Conservation (phyloP, 2,888 invertebrate genomes). For the Diarsia brunnea region DNA sequence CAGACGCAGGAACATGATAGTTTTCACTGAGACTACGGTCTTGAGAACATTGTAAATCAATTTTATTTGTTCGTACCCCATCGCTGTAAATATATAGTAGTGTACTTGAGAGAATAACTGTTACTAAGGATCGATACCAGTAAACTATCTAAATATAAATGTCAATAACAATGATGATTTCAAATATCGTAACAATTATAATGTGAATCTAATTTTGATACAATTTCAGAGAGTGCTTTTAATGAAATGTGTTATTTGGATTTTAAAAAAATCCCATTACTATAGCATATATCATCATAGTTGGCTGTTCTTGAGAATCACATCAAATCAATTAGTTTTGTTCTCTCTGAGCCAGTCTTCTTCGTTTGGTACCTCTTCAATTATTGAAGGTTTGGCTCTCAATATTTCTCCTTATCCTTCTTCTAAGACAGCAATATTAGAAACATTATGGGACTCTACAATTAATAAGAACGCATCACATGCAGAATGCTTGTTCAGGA, state of each 20-base stretch:
- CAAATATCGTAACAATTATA: not conserved
- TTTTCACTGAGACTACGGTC: not conserved
- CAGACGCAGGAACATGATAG: not conserved
- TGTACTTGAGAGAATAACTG: not conserved
- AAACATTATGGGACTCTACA: not conserved
- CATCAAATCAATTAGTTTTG: not conserved
- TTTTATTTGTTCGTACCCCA: slow-evolving; percentile 1
- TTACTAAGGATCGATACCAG: not conserved
- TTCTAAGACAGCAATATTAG: not conserved
- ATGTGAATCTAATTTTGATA: not conserved
- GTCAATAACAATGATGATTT: not conserved
- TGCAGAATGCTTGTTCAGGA: not conserved
- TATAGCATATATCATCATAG: not conserved
- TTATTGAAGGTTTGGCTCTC: not conserved
- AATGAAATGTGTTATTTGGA: not conserved
- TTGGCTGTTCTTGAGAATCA: not conserved
- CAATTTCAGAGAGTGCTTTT: slow-evolving; percentile 3
- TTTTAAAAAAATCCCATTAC: not conserved
- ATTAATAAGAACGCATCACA: not conserved
- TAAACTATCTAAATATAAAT: too few species aligned
- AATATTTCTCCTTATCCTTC: not conserved
- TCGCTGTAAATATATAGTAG: not conserved
- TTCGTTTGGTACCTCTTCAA: not conserved
- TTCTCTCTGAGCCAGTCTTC: not conserved
- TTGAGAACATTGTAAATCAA: not conserved